Base-by-base conservation (phyloP, 2,888 invertebrate species). In the Phaedon cochleariae region DNA sequence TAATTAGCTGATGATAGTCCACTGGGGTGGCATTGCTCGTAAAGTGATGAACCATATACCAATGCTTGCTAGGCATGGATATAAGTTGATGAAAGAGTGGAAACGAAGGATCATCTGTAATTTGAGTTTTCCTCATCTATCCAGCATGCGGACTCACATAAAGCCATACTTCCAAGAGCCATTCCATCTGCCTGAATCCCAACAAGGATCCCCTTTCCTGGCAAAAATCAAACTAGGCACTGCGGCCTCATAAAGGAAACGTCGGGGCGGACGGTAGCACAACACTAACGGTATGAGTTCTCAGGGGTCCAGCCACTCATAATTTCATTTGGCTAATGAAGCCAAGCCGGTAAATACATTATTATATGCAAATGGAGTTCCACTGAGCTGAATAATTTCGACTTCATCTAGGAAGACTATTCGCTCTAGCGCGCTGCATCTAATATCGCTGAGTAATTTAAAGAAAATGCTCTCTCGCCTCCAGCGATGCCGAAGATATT, bases 271-370 rank as follows among this genome's bases (percentile, higher is more conserved):
- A 68, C 57, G 55, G 63, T 31, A 62, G 52, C 59, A 63, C 67
- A 57, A 62, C 69, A 68, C 63, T 62, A 71, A 68, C 67, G 69
- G 59, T 64, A 67, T 63, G 63, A 64, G 70, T 70, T 70, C 73
- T 73, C 75, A 55, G 64, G 76, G 73, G 76, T 74, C 77, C 77
- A 65, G 67, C 73, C 68, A 59, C 74, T 75, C 75, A 77, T 80
- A 81, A 80, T 80, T 81, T 80, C 80, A 81, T 81, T 81, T 79
- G 74, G 77, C 74, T 81, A 80, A 80, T 81, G 80, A 81, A 81
- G 77, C 77, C 77, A 73, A 75, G 75, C 77, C 77, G 78, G 79
- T 80, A 80, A 81, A 81, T 79, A 77, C 80, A 77, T 80, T 80
- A 81, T 80, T 80, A 80, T 79, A 81, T 81, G 80, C 79, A 81